Evolutionary conservation across 2,888 invertebrate species (phyloP).

Genomic region (Marronus borbonicus): DNA sequence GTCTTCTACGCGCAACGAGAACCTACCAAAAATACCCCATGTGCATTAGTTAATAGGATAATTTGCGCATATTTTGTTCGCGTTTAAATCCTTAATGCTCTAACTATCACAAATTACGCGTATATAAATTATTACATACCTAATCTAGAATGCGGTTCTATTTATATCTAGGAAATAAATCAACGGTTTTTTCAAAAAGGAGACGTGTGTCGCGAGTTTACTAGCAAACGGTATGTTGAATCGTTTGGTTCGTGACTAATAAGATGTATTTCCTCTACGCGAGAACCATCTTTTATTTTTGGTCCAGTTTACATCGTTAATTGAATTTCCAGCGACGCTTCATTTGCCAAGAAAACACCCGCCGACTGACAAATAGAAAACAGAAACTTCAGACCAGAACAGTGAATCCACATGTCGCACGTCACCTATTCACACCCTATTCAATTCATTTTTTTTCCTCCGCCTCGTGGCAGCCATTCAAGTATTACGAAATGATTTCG

Average conservation of each 20-base stretch:
- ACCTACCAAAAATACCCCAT: too few species aligned
- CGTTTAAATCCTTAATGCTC: neutral
- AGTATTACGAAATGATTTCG: constrained; percentile 2
- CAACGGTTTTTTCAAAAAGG: neutral
- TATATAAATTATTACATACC: neutral
- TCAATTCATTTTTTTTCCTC: neutral
- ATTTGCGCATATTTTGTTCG: too few species aligned
- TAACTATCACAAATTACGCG: neutral
- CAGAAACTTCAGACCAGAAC: neutral
- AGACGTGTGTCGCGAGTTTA: neutral
- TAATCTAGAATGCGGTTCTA: neutral
- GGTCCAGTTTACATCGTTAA: neutral
- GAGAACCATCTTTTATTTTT: too few species aligned
- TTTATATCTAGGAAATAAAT: constrained; percentile 3
- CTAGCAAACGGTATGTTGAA: neutral
- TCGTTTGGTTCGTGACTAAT: constrained; percentile 2
- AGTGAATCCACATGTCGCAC: neutral
- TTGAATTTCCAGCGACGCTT: neutral
- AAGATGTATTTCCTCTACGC: constrained; percentile 2
- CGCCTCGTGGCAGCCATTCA: neutral
- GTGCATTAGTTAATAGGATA: too few species aligned
- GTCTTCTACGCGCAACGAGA: too few species aligned
- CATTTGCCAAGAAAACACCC: neutral
- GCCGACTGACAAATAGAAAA: constrained; percentile 9
- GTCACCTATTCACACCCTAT: neutral